phyloP scores from a whole-genome alignment of 2,888 invertebrate genomes.

The Rhingia rostrata region DNA sequence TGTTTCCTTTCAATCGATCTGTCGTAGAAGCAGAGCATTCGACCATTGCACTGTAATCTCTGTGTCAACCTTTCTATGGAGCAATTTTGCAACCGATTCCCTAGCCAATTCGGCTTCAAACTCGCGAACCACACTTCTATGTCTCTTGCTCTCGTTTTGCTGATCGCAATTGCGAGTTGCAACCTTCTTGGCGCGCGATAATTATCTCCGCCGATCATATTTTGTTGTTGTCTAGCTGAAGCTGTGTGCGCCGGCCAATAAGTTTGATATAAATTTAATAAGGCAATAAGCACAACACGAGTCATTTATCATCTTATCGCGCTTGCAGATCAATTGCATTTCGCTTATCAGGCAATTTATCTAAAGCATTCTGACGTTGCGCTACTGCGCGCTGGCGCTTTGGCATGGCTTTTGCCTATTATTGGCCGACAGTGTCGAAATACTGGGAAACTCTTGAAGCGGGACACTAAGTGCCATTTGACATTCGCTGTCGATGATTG shows the following conservation, averaged over 20 bases:
- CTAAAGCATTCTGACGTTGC: constrained; percentile 49
- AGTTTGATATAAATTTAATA: constrained; percentile 61
- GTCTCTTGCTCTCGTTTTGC: background rate
- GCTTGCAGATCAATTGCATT: constrained; percentile 57
- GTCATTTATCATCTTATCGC: constrained; percentile 70
- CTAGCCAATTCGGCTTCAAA: constrained; percentile 19
- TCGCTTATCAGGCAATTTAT: constrained; percentile 63
- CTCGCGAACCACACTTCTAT: no score
- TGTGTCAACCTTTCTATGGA: constrained; percentile 35
- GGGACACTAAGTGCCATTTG: constrained; percentile 43
- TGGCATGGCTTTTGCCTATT: background rate
- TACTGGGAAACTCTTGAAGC: constrained; percentile 35
- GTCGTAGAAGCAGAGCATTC: background rate
- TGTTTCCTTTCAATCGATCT: constrained; percentile 16
- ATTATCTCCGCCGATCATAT: constrained; percentile 69
- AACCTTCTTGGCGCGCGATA: constrained; percentile 52
- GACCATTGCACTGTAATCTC: constrained; percentile 50
- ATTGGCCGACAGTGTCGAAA: constrained; percentile 14
- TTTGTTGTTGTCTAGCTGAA: constrained; percentile 28
- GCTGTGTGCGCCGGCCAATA: constrained; percentile 26
- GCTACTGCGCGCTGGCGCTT: background rate
- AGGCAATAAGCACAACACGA: constrained; percentile 61
- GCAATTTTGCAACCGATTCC: constrained; percentile 20
- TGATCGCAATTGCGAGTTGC: constrained; percentile 47
- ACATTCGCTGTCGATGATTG: constrained; percentile 35